Percentiles rank a stretch among this genome's conserved stretches.
phyloP scores from a whole-genome alignment of 1,140 invertebrate genomes.

The Nixonia krombeini region DNA sequence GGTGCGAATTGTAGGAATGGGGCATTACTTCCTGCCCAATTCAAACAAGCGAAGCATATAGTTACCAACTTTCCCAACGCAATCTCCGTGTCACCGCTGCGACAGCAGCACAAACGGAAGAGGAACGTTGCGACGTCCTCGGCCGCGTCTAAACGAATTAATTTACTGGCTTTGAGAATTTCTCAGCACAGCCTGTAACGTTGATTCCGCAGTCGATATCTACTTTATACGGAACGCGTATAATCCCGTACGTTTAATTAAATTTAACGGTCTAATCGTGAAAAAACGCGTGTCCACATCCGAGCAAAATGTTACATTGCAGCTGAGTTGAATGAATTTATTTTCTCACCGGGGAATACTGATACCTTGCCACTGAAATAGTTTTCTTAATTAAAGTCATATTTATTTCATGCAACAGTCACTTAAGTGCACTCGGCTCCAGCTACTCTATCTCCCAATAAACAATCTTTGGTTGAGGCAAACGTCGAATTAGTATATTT shows the following conservation, averaged over 20 bases:
- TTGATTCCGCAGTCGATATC: slow-evolving; percentile 49
- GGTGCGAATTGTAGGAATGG: slow-evolving; percentile 47
- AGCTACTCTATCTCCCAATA: too few species aligned
- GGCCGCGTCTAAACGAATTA: slow-evolving; percentile 58
- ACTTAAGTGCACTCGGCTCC: too few species aligned
- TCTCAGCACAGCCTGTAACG: slow-evolving; percentile 41
- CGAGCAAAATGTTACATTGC: too few species aligned
- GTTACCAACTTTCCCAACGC: slow-evolving; percentile 64
- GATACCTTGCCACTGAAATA: too few species aligned
- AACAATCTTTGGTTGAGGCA: too few species aligned
- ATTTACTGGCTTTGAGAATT: slow-evolving; percentile 45
- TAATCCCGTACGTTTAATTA: slow-evolving; percentile 35
- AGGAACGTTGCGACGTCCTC: slow-evolving; percentile 51
- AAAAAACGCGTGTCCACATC: too few species aligned
- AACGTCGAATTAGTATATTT: too few species aligned
- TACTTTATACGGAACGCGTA: slow-evolving; percentile 20
- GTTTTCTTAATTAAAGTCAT: too few species aligned
- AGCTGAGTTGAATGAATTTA: too few species aligned
- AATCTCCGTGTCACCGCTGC: slow-evolving; percentile 56
- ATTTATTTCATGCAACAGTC: too few species aligned
- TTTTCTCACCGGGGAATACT: too few species aligned
- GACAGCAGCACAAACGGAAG: slow-evolving; percentile 50
- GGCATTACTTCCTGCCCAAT: slow-evolving; percentile 61
- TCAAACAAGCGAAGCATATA: slow-evolving; percentile 66
- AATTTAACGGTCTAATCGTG: too few species aligned